Conservation (phyloP, 2,888 invertebrate genomes). For the Sarcophaga carnaria region DNA sequence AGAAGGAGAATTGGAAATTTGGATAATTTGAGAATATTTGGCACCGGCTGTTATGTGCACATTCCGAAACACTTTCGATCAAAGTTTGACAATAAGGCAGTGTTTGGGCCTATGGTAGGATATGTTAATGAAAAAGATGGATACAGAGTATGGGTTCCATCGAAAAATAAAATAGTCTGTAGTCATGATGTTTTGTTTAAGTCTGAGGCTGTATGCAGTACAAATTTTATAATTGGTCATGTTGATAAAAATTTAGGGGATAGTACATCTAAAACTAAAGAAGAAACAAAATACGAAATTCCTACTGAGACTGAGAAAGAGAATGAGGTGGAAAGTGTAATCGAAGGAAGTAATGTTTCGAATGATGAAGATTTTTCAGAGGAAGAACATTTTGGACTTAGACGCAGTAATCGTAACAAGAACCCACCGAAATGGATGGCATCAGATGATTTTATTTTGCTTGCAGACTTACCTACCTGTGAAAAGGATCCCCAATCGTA, state of each 20-base stretch:
- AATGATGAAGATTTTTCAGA: too few relatives aligned
- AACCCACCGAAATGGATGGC: slow-evolving; percentile 9
- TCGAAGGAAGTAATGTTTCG: neutral
- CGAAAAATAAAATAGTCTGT: slow-evolving; percentile 22
- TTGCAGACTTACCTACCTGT: neutral
- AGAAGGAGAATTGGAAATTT: too few relatives aligned
- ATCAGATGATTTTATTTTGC: slow-evolving; percentile 15
- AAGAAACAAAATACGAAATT: neutral
- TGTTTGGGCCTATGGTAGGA: slow-evolving; percentile 24
- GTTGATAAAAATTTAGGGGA: neutral
- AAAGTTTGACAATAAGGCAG: slow-evolving; percentile 27
- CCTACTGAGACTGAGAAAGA: neutral
- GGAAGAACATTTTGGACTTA: neutral
- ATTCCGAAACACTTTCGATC: slow-evolving; percentile 21
- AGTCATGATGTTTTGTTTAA: slow-evolving; percentile 37
- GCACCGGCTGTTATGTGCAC: neutral
- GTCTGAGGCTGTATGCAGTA: slow-evolving; percentile 19
- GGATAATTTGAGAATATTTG: neutral
- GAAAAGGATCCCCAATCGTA: slow-evolving; percentile 28
- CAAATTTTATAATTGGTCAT: neutral
- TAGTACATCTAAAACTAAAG: slow-evolving; percentile 10
- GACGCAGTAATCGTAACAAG: slow-evolving; percentile 25
- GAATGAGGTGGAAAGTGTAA: neutral
- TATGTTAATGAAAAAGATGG: slow-evolving; percentile 32
- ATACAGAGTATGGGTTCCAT: neutral